Evolutionary conservation across 2,797 vertebrate genomes (phyloP).

Genomic region (Melanotaenia maccullochi): DNA sequence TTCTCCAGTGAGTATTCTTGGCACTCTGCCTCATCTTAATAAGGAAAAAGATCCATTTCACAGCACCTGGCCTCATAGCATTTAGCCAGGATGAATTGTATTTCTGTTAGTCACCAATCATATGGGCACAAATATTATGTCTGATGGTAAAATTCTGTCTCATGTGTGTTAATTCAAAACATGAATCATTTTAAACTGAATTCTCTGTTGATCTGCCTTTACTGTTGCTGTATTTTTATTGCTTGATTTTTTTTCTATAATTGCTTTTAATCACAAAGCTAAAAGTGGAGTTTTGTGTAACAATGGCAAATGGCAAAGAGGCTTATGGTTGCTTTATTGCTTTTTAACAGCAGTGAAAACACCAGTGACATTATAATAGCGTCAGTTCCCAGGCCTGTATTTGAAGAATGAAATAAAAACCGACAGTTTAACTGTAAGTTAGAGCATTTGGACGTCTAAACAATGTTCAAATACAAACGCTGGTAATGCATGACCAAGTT

Average conservation of each 20-base stretch:
- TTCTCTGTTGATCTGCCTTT: background rate
- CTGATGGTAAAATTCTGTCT: constrained; percentile 9
- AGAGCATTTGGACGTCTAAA: too few relatives aligned
- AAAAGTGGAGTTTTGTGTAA: too few relatives aligned
- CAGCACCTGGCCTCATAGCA: constrained; percentile 14
- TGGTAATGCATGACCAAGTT: too few relatives aligned
- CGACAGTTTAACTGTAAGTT: too few relatives aligned
- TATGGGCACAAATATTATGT: constrained; percentile 23
- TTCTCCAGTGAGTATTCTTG: constrained; percentile 42
- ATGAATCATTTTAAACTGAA: constrained; percentile 3
- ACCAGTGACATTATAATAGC: too few relatives aligned
- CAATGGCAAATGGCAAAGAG: too few relatives aligned
- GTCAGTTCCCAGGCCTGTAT: too few relatives aligned
- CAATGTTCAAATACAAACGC: too few relatives aligned
- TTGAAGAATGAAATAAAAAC: too few relatives aligned
- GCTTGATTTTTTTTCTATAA: background rate
- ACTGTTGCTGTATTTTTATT: background rate
- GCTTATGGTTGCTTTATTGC: too few relatives aligned
- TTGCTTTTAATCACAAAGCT: background rate
- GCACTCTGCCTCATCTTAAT: constrained; percentile 15
- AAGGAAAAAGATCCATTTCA: constrained; percentile 50
- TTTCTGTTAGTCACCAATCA: constrained; percentile 52
- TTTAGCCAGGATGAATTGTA: constrained; percentile 19
- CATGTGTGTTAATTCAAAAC: constrained; percentile 15
- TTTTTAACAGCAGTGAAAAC: too few relatives aligned